These are phyloP conservation scores for Poecilia picta DNA, from an alignment of 2,797 vertebrate species.

Conservation along the genomic window DNA sequence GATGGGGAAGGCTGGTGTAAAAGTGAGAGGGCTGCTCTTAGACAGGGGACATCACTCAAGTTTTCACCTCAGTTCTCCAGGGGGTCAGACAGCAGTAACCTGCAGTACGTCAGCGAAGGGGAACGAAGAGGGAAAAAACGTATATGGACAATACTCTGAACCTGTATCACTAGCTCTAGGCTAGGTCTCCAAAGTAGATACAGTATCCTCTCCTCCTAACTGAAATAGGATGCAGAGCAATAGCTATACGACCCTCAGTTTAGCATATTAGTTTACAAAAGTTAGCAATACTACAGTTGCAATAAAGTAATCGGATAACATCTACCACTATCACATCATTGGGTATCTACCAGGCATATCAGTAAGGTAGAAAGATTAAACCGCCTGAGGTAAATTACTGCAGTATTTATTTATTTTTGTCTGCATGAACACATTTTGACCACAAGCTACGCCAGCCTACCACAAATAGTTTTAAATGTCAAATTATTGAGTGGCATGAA, in stretches of 20 bases:
- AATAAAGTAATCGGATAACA: neutral
- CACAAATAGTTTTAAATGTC: neutral
- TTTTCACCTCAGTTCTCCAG: slow-evolving; percentile 57
- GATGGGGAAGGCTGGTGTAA: slow-evolving; percentile 60
- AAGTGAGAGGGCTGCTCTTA: slow-evolving; percentile 55
- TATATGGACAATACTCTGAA: neutral
- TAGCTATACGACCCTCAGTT: neutral
- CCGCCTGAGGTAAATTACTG: neutral
- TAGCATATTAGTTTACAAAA: neutral
- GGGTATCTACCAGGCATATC: neutral
- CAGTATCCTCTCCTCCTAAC: neutral
- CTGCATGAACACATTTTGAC: neutral
- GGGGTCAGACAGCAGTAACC: slow-evolving; percentile 31
- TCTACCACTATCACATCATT: neutral
- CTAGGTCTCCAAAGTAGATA: neutral
- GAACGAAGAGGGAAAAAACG: neutral
- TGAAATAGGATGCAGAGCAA: neutral
- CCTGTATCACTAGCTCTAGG: neutral
- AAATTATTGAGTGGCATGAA: neutral
- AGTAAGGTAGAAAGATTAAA: neutral
- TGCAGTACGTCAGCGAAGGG: slow-evolving; percentile 11
- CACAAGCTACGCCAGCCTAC: neutral
- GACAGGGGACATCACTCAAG: slow-evolving; percentile 63
- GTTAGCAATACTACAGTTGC: neutral
- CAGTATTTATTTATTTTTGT: neutral